Evolutionary conservation across 2,888 invertebrate genomes (phyloP).

Genomic region (Luffia ferchaultella): DNA sequence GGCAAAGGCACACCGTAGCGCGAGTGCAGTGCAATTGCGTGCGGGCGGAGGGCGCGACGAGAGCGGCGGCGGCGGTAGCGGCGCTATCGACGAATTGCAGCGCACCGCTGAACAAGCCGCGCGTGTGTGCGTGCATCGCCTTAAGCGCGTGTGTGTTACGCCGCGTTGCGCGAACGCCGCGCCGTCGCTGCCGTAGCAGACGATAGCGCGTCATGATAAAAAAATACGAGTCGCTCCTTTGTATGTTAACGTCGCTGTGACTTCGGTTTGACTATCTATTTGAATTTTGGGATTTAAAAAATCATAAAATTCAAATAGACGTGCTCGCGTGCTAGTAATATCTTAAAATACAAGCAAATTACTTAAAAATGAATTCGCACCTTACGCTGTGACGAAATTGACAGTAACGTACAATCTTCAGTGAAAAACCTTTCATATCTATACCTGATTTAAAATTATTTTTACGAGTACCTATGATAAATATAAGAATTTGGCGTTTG

Average conservation of each 20-base stretch:
- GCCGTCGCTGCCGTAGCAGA: conserved; percentile 21
- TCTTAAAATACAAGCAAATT: too few species aligned
- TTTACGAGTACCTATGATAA: too few species aligned
- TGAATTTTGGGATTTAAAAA: too few species aligned
- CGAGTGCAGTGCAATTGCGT: conserved; percentile 63
- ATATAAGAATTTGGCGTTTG: too few species aligned
- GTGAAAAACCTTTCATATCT: too few species aligned
- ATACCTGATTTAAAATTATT: too few species aligned
- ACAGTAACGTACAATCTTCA: too few species aligned
- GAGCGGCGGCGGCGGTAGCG: conserved; percentile 29
- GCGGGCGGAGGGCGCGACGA: conserved; percentile 27
- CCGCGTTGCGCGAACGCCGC: conserved; percentile 15
- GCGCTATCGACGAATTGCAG: conserved; percentile 60
- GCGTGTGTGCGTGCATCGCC: conserved; percentile 29
- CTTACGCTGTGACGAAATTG: too few species aligned
- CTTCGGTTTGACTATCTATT: too few species aligned
- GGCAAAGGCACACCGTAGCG: conserved; percentile 18
- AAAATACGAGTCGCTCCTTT: conserved; percentile 50
- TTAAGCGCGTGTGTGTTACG: conserved; percentile 24
- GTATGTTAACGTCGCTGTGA: conserved; percentile 40
- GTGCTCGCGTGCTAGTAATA: conserved; percentile 28
- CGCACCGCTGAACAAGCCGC: conserved; percentile 49
- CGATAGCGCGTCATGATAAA: conserved; percentile 36
- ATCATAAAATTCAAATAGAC: conserved; percentile 37
- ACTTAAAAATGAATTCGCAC: too few species aligned